These are phyloP conservation scores for Pammene fasciana DNA, from an alignment of 2,888 invertebrate species.

Conservation along the genomic window DNA sequence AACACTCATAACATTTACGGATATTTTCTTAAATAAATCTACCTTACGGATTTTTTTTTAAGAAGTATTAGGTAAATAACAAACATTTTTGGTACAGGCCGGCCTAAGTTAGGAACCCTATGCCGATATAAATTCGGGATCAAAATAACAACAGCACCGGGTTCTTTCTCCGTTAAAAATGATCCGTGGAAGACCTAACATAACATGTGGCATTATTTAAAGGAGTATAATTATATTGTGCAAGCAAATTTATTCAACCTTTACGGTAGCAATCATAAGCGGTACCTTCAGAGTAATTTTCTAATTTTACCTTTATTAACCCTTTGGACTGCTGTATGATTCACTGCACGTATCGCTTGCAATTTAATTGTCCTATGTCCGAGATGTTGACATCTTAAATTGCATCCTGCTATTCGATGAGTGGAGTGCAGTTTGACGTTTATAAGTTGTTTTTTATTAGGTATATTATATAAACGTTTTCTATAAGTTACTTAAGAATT, in stretches of 20 bases:
- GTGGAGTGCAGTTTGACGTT: too few species aligned
- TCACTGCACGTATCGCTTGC: constrained; percentile 21
- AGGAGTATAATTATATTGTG: neutral
- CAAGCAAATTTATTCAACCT: neutral
- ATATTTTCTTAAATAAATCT: neutral
- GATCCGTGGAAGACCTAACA: too few species aligned
- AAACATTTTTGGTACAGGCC: too few species aligned
- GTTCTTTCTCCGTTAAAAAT: too few species aligned
- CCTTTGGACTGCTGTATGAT: constrained; percentile 31
- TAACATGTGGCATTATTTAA: neutral
- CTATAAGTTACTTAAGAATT: neutral
- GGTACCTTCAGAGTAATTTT: constrained; percentile 9
- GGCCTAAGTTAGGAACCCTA: too few species aligned
- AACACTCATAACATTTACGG: neutral
- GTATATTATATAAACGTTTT: neutral
- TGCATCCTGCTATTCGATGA: constrained; percentile 3
- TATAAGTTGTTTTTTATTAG: neutral
- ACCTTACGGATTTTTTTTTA: too few species aligned
- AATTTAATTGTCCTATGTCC: constrained; percentile 30
- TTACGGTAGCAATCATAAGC: neutral
- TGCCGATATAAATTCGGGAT: too few species aligned
- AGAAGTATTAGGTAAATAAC: too few species aligned
- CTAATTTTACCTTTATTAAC: constrained; percentile 17
- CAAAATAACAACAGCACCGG: too few species aligned
- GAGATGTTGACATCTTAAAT: constrained; percentile 14